Base-by-base conservation (phyloP, 2,888 invertebrate genomes). In the Theretra japonica region DNA sequence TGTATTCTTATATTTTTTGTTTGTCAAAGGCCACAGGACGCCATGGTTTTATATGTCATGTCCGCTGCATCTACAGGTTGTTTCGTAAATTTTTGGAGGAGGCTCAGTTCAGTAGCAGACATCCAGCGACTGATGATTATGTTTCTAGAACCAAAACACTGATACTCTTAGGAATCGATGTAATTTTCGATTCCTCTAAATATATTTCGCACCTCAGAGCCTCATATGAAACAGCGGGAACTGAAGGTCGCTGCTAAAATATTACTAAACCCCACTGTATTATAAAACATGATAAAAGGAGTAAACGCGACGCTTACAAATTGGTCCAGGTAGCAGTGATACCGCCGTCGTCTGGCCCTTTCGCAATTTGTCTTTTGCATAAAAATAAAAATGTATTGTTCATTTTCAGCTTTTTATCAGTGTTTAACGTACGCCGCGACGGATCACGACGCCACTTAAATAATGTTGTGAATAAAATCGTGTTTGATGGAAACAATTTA, bases 301-400 rank as follows among this genome's bases (percentile, higher is more conserved):
- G 65, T 65, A 65, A 65, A 41, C 48, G 25, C 65, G 65, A 65
- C 65, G 65, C 48, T 65, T 48, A 65, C 65, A 65, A 65, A 65
- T 65, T 53, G 69, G 28, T 53, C n/a, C 69, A 74, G 73, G 75
- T 76, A 76, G 33, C 69, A 79, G 76, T 75, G 76, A 76, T 76
- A 77, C 70, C 74, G 76, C 81, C 80, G 76, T 65, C 75, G 74
- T 73, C 68, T 75, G 76, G 73, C 76, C 73, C 74, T 59, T 71
- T 73, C 72, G 69, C 65, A 65, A 65, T 65, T 48, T 65, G 65
- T 65, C 65, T 65, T 41, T 15, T 60, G n/a, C 41, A 65, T 65
- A 41, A 65, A 65, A 23, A 62, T 62, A 62, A 62, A 62, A 62
- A 65, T 41, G 17, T 65, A 48, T 48, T 48, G 65, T 65, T 65